These are phyloP conservation scores for Odobenus rosmarus DNA, from an alignment of 2,113 vertebrate genomes.

Conservation along the genomic window DNA sequence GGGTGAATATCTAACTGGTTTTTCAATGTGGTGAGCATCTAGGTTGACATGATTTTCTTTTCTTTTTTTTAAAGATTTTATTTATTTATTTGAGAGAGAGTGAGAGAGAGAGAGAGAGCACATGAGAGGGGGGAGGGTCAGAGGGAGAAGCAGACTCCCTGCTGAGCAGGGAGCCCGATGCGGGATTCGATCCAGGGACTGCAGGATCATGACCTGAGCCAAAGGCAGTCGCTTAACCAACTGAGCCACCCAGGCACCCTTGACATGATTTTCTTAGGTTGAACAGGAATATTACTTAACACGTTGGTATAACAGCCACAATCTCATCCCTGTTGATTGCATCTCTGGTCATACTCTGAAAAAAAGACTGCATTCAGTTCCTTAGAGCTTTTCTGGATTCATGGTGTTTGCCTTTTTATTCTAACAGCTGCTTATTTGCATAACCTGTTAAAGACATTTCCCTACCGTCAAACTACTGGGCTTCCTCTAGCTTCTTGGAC, in stretches of 20 bases:
- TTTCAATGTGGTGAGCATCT: constrained; percentile 20
- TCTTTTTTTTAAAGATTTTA: no score
- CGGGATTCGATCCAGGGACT: no score
- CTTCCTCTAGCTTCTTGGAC: constrained; percentile 55
- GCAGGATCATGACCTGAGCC: no score
- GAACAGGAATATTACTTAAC: neutral
- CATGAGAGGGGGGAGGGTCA: no score
- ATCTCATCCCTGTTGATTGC: constrained; percentile 2
- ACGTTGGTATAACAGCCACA: neutral
- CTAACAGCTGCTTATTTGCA: constrained; percentile 72
- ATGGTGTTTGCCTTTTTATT: constrained; percentile 62
- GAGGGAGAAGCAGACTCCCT: no score
- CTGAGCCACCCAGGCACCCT: no score
- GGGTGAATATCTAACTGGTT: neutral
- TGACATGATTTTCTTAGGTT: constrained; percentile 20
- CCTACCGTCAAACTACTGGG: constrained; percentile 11
- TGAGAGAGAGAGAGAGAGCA: no score
- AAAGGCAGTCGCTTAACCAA: no score
- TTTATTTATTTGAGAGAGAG: no score
- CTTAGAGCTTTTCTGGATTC: constrained; percentile 55
- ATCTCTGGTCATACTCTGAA: constrained; percentile 30
- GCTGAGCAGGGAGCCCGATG: no score
- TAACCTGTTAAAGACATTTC: constrained; percentile 52
- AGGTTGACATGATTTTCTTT: neutral
- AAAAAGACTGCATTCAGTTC: constrained; percentile 55